Evolutionary conservation across 2,797 vertebrate genomes (phyloP), one percentile per base, ranked within the genome.

Genomic region (Cichlasoma orientale): DNA sequence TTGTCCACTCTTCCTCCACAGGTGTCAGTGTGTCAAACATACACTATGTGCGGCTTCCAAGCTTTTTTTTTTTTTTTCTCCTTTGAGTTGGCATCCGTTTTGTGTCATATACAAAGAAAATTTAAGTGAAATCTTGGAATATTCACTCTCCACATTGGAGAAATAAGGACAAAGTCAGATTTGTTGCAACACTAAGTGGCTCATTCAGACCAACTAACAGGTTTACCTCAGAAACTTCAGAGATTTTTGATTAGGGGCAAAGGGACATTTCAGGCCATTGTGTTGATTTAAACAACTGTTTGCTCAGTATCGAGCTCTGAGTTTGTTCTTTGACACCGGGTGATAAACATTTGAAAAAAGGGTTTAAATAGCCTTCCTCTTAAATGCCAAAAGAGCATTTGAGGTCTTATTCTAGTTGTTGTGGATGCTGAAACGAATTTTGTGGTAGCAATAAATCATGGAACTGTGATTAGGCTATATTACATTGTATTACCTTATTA

Each of bases 101-200:
- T 89, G 84, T 84, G 83, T 94, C 88, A 85, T 82, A 86, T 86
- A 92, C 81, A 66, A 85, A 88, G 87, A 93, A 85, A 90, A 85
- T 83, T 89, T 90, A 77, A 91, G 87, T 89, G 83, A 93, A 88
- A 86, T 82, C 84, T 90, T 92, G 63, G 57, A 89, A 68, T 92
- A 87, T 87, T 92, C 91, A 73, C 86, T 94, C 95, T 96, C 95
- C 95, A 96, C 95, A 95, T 96, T 95, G 95, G 95, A 96, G 94
- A 94, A 91, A 85, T 85, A 88, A 82, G 87, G 90, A 90, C 76
- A 4, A 82, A 86, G 88, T 94, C 82, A 79, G 86, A 90, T 86
- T 88, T 81, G 88, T 90, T 90, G 89, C 89, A 93, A 93, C 92
- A 90, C 92, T 89, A 92, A 88, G 90, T 91, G 87, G 88, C 89